Evolutionary conservation across 2,888 invertebrate genomes (phyloP), one percentile per base, ranked within the genome.

Genomic region (Thera obeliscata): DNA sequence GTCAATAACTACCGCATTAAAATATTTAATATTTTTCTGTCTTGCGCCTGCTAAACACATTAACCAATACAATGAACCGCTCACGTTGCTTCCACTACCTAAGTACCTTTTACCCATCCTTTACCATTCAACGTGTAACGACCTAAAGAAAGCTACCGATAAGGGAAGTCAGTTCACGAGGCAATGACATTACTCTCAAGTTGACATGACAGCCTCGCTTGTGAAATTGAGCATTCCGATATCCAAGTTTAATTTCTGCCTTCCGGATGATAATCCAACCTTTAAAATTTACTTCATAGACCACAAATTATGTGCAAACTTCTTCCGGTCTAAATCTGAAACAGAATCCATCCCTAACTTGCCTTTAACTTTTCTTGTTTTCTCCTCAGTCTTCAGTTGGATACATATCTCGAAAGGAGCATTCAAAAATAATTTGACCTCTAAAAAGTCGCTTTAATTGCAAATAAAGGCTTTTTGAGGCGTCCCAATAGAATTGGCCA

Each of bases 211-310:
- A 43, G 64, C 72, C 72, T 73, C 61, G 72, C 62, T 56, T 65
- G 50, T 67, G 58, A 66, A 62, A 63, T 66, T 65, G 43, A 64
- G 58, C 70, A 73, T 73, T 73, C 73, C 67, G 69, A 64, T 70
- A 61, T 56, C 69, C 71, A 71, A 71, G 69, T 71, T 70, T 48
- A 64, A 68, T 65, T 59, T 62, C 62, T 57, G 46, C 2, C 43
- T 56, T 66, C 56, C 57, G 52, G 59, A 8, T 49, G 33, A 46
- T 60, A 56, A 36, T 52, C 41, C 12, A 49, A 38, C 35, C 22
- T 35, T 22, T 38, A 22, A 49, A 11, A n/a, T 52, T 61, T 48
- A 41, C 61, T 52, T 12, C n/a, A 36, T n/a, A 64, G 11, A 12
- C 22, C 22, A 22, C 22, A 22, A 22, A 22, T 3, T 0, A 7